Evolutionary conservation across 2,113 vertebrate genomes (phyloP).

Genomic region (Macrotus californicus): DNA sequence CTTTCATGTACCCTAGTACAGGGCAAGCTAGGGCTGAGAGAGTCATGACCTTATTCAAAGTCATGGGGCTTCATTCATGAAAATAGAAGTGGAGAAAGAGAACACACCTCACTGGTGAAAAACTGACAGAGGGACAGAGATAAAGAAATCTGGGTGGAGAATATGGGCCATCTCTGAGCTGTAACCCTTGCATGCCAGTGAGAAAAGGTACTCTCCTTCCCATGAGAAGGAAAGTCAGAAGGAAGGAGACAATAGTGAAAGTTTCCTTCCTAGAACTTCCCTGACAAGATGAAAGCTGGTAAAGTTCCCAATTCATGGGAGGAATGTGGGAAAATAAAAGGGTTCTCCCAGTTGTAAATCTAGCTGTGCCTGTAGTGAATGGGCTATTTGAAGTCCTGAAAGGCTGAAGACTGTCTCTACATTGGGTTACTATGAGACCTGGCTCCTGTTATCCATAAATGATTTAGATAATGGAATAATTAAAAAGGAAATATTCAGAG

Average conservation of each 20-base stretch:
- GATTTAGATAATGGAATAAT: not conserved
- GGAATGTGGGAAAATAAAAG: not conserved
- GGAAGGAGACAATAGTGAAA: not conserved
- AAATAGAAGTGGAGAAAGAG: not conserved
- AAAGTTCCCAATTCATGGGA: not conserved
- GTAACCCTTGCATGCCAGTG: not conserved
- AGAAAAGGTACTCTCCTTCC: not conserved
- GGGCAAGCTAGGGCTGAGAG: not conserved
- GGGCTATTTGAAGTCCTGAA: not conserved
- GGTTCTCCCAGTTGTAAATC: not conserved
- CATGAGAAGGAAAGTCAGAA: not conserved
- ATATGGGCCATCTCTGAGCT: not conserved
- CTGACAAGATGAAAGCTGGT: not conserved
- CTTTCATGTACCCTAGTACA: not conserved
- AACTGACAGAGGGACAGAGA: not conserved
- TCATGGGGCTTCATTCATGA: not conserved
- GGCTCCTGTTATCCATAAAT: not conserved
- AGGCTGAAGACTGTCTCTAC: not conserved
- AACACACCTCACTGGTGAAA: not conserved
- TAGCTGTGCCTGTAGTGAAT: not conserved
- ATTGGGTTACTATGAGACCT: not conserved
- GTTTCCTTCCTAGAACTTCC: not conserved
- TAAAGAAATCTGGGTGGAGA: not conserved
- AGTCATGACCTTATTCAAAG: not conserved
- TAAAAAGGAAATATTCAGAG: not conserved